These are phyloP conservation scores for Tamias sibiricus DNA, from an alignment of 2,113 vertebrate genomes.

Conservation along the genomic window DNA sequence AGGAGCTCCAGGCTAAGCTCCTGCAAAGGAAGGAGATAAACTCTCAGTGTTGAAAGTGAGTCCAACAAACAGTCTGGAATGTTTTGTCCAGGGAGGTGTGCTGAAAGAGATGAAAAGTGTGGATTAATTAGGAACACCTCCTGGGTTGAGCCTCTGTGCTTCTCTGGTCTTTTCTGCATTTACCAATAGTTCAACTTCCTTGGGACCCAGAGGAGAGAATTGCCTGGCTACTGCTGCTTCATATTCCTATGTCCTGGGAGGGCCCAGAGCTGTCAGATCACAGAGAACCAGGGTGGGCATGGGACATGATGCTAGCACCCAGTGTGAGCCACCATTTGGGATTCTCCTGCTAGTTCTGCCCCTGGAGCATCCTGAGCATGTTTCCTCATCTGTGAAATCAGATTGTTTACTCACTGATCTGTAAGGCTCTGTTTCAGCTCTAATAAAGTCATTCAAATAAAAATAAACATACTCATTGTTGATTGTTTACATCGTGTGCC, in stretches of 20 bases:
- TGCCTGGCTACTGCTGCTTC: not conserved
- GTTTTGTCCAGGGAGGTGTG: not conserved
- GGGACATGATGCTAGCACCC: not conserved
- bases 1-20: no score
- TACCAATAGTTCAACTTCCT: not conserved
- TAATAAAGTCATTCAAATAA: not conserved
- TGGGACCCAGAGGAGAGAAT: not conserved
- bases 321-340: not conserved
- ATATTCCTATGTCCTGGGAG: no score
- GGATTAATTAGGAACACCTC: not conserved
- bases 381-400: conserved; percentile 29
- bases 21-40: no score
- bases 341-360: not conserved
- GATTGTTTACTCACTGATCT: not conserved
- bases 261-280: not conserved
- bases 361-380: not conserved
- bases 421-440: not conserved
- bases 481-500: not conserved
- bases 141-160: not conserved
- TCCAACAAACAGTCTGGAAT: not conserved
- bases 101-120: not conserved
- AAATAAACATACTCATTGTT: not conserved
- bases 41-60: not conserved
- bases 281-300: not conserved
- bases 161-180: not conserved